Evolutionary conservation across 2,797 vertebrate species (phyloP).

Genomic region (Lates japonicus): DNA sequence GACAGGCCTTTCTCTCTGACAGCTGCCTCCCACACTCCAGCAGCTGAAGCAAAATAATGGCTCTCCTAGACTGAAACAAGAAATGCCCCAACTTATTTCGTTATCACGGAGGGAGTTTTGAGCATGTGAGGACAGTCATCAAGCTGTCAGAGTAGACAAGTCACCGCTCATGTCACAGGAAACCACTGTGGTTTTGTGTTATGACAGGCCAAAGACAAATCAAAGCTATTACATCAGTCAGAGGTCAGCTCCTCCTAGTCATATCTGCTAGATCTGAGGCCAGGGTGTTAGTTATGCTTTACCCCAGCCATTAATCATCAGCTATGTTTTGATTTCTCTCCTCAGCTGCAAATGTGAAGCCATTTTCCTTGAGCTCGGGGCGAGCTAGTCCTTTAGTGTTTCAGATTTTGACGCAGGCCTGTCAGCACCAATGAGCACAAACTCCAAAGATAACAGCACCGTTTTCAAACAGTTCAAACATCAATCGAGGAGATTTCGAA

Average conservation of each 20-base stretch:
- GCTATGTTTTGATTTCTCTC: constrained; percentile 35
- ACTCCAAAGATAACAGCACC: background rate
- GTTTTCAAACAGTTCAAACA: constrained; percentile 27
- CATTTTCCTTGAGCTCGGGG: background rate
- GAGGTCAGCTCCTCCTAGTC: constrained; percentile 42
- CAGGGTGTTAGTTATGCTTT: constrained; percentile 24
- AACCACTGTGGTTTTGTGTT: background rate
- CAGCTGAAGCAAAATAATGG: constrained; percentile 51
- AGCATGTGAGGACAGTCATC: constrained; percentile 13
- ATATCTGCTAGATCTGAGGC: constrained; percentile 32
- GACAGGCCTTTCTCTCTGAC: constrained; percentile 63
- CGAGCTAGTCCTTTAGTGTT: background rate
- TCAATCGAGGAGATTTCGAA: constrained; percentile 17
- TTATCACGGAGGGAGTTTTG: constrained; percentile 3
- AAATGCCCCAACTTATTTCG: constrained; percentile 33
- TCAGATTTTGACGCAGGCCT: background rate
- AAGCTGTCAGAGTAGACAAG: constrained; percentile 1
- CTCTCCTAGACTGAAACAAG: constrained; percentile 40
- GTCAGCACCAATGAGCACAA: constrained; percentile 22
- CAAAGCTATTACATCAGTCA: constrained; percentile 27
- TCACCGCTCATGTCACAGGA: constrained; percentile 13
- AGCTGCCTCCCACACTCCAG: constrained; percentile 56
- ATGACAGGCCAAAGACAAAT: constrained; percentile 55
- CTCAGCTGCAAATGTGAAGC: constrained; percentile 14
- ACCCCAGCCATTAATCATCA: constrained; percentile 46